phyloP scores from a whole-genome alignment of 1,140 invertebrate species.

The Drosophila bipectinata region DNA sequence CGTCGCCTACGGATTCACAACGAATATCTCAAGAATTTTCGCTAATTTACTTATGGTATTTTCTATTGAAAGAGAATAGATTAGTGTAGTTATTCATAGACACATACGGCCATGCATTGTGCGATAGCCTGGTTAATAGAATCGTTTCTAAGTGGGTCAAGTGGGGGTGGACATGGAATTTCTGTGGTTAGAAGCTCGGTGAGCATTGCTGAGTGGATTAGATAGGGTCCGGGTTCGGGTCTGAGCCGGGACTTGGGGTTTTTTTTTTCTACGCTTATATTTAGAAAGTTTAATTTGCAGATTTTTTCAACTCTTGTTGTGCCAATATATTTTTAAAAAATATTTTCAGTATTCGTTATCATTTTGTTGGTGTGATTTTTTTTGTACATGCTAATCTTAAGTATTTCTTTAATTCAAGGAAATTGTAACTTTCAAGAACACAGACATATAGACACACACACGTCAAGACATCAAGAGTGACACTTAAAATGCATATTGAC shows the following conservation, averaged over 20 bases:
- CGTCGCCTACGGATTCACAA: constrained; percentile 39
- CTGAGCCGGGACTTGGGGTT: neutral
- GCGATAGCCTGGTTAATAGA: constrained; percentile 46
- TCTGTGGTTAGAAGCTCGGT: neutral
- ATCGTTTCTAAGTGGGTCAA: constrained; percentile 31
- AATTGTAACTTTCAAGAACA: constrained; percentile 49
- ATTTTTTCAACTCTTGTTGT: constrained; percentile 51
- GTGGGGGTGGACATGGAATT: constrained; percentile 5
- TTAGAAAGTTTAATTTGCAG: constrained; percentile 31
- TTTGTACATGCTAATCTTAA: constrained; percentile 52
- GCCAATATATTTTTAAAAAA: constrained; percentile 75
- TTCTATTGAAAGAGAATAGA: constrained; percentile 35
- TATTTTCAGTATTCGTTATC: constrained; percentile 43
- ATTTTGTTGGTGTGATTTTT: constrained; percentile 18
- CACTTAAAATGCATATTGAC: constrained; percentile 65
- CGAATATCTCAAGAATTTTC: constrained; percentile 43
- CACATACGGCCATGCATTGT: constrained; percentile 54
- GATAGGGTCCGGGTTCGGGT: constrained; percentile 17
- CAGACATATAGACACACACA: constrained; percentile 40
- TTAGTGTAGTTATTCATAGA: constrained; percentile 52
- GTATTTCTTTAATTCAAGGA: constrained; percentile 47
- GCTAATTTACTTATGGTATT: constrained; percentile 55
- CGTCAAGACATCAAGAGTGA: constrained; percentile 49
- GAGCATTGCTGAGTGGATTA: constrained; percentile 12
- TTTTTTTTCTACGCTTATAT: constrained; percentile 26